Evolutionary conservation across 2,113 vertebrate genomes (phyloP).

Genomic region (Bufo gargarizans): DNA sequence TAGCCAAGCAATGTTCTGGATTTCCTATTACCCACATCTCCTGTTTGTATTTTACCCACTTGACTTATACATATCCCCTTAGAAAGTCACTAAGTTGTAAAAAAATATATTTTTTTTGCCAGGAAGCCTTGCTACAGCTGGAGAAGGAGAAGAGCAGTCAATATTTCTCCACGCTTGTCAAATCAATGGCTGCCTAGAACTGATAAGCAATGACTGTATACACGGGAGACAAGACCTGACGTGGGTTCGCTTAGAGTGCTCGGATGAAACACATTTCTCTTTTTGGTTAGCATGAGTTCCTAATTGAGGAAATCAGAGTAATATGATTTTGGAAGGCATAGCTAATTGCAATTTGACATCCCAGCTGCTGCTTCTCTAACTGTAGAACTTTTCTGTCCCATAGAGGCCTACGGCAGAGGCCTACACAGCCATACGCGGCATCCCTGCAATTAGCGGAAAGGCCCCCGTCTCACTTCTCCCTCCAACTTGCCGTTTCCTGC

Average conservation of each 20-base stretch:
- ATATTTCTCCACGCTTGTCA: slow-evolving; percentile 55
- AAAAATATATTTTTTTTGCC: slow-evolving; percentile 33
- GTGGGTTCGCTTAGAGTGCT: slow-evolving; percentile 38
- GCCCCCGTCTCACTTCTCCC: background rate
- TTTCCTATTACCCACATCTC: slow-evolving; percentile 9
- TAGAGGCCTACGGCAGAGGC: slow-evolving; percentile 27
- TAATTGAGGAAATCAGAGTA: slow-evolving; percentile 60
- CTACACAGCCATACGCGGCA: background rate
- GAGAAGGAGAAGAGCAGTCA: slow-evolving; percentile 32
- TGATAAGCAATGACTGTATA: slow-evolving; percentile 27
- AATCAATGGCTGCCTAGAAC: slow-evolving; percentile 53
- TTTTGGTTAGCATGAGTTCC: slow-evolving; percentile 55
- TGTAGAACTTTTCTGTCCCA: slow-evolving; percentile 24
- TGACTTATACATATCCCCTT: background rate
- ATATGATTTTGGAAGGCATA: slow-evolving; percentile 63
- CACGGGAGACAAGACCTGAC: slow-evolving; percentile 43
- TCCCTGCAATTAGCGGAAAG: background rate
- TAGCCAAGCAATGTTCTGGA: background rate
- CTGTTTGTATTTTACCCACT: background rate
- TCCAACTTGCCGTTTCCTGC: background rate
- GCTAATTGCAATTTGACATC: slow-evolving; percentile 64
- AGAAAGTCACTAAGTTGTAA: slow-evolving; percentile 21
- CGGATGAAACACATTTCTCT: slow-evolving; percentile 55
- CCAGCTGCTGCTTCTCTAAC: slow-evolving; percentile 58
- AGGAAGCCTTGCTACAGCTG: slow-evolving; percentile 40